phyloP scores from a whole-genome alignment of 2,113 vertebrate genomes.

The Ptyas mucosa region DNA sequence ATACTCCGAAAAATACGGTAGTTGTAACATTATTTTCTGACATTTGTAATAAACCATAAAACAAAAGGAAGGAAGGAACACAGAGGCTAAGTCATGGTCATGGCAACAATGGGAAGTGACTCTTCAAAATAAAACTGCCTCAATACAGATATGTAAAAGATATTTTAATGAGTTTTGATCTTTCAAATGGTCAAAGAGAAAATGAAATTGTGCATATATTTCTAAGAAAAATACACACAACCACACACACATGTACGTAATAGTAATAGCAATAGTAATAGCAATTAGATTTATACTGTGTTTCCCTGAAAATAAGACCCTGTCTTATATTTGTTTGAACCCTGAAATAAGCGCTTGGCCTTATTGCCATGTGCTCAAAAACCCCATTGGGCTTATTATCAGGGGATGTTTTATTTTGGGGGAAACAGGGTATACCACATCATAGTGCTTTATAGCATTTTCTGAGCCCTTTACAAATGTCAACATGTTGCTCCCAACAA shows the following conservation, averaged over 20 bases:
- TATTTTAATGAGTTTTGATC: neutral
- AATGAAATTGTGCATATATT: neutral
- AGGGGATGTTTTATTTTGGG: no score
- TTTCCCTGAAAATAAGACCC: no score
- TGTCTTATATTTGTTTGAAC: no score
- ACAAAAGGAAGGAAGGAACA: slow-evolving; percentile 27
- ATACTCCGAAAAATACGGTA: no score
- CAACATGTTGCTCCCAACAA: neutral
- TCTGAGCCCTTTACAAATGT: neutral
- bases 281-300: neutral
- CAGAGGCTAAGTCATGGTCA: slow-evolving; percentile 36
- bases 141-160: slow-evolving; percentile 19
- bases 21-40: slow-evolving; percentile 32
- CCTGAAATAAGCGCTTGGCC: no score
- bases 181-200: no score
- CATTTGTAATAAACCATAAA: slow-evolving; percentile 41
- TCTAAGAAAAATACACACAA: neutral
- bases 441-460: neutral
- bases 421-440: no score
- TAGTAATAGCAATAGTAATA: neutral
- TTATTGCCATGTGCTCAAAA: no score
- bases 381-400: no score
- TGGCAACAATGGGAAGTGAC: neutral
- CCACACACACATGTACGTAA: no score
- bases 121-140: slow-evolving; percentile 14